Conservation (phyloP, 2,797 vertebrate genomes). For the Selene dorsalis region DNA sequence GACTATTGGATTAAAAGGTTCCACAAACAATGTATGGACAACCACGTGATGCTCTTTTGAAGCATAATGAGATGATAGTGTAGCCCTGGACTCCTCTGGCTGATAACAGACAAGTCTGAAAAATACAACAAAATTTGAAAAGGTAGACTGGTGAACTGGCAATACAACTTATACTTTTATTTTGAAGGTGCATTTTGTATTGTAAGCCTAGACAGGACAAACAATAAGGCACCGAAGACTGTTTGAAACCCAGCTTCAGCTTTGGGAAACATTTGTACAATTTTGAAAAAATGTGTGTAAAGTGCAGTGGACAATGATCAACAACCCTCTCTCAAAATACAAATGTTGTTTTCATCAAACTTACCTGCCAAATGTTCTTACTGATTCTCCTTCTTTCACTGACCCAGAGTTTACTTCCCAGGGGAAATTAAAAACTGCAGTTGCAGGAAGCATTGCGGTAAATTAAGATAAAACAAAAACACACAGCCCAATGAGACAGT, state of each 20-base stretch:
- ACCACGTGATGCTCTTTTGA: slow-evolving; percentile 82
- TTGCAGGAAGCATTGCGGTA: slow-evolving; percentile 84
- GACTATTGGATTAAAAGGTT: slow-evolving; percentile 90
- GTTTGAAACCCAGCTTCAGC: background rate
- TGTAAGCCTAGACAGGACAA: background rate
- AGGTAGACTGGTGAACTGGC: background rate
- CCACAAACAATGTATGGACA: slow-evolving; percentile 89
- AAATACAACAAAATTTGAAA: slow-evolving; percentile 19
- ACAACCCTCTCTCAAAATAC: background rate
- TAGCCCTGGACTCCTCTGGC: slow-evolving; percentile 83
- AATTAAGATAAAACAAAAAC: background rate
- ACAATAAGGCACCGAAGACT: background rate
- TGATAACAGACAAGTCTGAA: slow-evolving; percentile 88
- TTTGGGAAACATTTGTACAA: background rate
- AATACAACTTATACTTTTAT: background rate
- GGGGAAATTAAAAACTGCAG: slow-evolving; percentile 85
- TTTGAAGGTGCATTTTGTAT: background rate
- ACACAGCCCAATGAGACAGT: background rate
- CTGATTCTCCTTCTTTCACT: slow-evolving; percentile 81
- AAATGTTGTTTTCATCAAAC: background rate
- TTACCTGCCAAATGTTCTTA: slow-evolving; percentile 93
- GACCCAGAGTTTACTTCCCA: slow-evolving; percentile 88
- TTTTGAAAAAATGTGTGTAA: background rate
- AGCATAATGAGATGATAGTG: slow-evolving; percentile 82
- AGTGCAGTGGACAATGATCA: background rate